A percentile compares a stretch with the other conserved stretches of the same genome.
These are phyloP conservation scores for Drosophila anomalata DNA, from an alignment of 2,888 invertebrate genomes.

Conservation along the genomic window DNA sequence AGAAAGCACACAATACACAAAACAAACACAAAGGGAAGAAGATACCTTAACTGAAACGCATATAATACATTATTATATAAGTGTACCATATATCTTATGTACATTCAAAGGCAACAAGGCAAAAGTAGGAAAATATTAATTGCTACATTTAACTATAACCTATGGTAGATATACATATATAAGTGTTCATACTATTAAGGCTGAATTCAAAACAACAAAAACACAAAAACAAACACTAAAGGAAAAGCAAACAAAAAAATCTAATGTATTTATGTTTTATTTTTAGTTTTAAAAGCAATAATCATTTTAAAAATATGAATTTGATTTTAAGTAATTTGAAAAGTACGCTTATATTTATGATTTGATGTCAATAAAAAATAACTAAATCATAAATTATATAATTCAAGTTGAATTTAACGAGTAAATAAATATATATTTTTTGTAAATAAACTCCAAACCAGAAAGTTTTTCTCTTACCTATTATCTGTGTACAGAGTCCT, in stretches of 20 bases:
- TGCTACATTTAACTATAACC: conserved; percentile 20
- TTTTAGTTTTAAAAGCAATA: conserved; percentile 63
- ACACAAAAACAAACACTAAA: conserved; percentile 41
- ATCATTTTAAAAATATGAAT: conserved; percentile 57
- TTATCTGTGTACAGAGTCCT: neutral
- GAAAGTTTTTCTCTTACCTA: neutral
- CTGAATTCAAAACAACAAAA: conserved; percentile 51
- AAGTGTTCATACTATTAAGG: conserved; percentile 71
- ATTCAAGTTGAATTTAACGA: conserved; percentile 53
- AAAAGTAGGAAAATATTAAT: conserved; percentile 45
- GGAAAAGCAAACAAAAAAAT: conserved; percentile 36
- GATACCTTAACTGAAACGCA: conserved; percentile 52
- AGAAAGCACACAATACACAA: conserved; percentile 21
- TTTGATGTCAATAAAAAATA: conserved; percentile 66
- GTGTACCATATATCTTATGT: conserved; percentile 52
- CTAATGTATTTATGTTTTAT: conserved; percentile 53
- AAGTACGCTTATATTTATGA: conserved; percentile 79
- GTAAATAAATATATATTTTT: conserved; percentile 52
- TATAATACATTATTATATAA: conserved; percentile 73
- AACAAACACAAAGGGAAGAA: conserved; percentile 30
- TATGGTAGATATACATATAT: conserved; percentile 23
- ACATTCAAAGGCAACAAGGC: conserved; percentile 48
- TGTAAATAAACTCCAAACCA: conserved; percentile 51
- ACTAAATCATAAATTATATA: conserved; percentile 9
- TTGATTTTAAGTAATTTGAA: conserved; percentile 64